Conservation (phyloP, 2,113 vertebrate genomes). For the Zosterops hypoxanthus region DNA sequence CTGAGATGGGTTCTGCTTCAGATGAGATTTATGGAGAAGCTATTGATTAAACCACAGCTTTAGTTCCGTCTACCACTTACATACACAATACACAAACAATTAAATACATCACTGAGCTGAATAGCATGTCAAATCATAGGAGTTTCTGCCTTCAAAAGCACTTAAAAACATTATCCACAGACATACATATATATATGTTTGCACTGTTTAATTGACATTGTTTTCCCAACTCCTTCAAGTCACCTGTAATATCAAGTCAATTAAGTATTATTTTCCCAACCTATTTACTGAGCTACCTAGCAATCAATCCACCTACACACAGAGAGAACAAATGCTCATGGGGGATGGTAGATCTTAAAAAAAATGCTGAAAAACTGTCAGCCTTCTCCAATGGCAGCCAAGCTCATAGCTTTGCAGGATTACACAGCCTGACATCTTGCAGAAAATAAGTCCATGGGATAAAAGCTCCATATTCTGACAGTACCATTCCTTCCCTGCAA, state of each 20-base stretch:
- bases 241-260: conserved; percentile 71
- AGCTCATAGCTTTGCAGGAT: conserved; percentile 59
- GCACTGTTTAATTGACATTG: conserved; percentile 65
- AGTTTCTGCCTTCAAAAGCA: conserved; percentile 33
- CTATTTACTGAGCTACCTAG: conserved; percentile 70
- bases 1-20: background rate
- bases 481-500: conserved; percentile 9
- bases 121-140: conserved; percentile 29
- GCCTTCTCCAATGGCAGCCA: conserved; percentile 55
- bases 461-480: conserved; percentile 58
- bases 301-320: conserved; percentile 70
- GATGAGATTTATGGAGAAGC: conserved; percentile 16
- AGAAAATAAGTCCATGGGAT: conserved; percentile 63
- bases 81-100: conserved; percentile 26
- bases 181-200: conserved; percentile 11
- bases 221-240: conserved; percentile 71
- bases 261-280: conserved; percentile 73
- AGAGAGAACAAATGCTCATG: conserved; percentile 40
- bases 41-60: conserved; percentile 39
- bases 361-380: conserved; percentile 54
- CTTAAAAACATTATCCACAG: conserved; percentile 36
- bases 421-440: conserved; percentile 64
- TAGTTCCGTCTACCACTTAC: background rate
- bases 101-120: conserved; percentile 21
- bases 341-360: conserved; percentile 56